A percentile compares a stretch with the other conserved stretches of the same genome.
These are phyloP conservation scores for Podarcis lilfordi DNA, from an alignment of 2,797 vertebrate species.

Conservation along the genomic window DNA sequence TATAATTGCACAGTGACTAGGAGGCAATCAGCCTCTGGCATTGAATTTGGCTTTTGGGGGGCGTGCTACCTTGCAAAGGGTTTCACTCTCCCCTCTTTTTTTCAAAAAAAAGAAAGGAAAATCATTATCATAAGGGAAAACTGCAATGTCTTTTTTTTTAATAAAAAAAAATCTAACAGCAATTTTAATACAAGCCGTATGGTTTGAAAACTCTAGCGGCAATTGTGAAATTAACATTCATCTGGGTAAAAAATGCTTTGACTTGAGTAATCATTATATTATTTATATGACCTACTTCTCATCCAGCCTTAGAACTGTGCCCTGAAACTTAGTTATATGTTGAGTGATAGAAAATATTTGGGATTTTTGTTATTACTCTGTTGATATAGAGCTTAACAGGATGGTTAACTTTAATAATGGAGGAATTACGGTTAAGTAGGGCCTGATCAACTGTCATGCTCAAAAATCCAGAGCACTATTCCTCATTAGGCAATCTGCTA, in stretches of 20 bases:
- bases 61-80: neutral
- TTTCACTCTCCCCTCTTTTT: neutral
- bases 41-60: conserved; percentile 7
- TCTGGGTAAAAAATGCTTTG: neutral
- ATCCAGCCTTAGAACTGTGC: neutral
- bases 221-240: conserved; percentile 4
- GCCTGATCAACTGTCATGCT: neutral
- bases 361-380: neutral
- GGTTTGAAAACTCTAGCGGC: neutral
- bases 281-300: neutral
- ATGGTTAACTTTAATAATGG: neutral
- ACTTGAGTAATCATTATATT: neutral
- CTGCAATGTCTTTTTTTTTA: neutral
- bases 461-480: neutral
- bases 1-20: conserved; percentile 12
- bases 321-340: neutral
- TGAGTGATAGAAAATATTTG: neutral
- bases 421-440: neutral
- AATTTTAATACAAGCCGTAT: neutral
- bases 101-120: neutral
- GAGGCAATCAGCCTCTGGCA: neutral
- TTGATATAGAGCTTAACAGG: neutral
- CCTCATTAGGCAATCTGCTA: neutral
- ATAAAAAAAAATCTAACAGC: neutral
- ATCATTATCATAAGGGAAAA: neutral